Evolutionary conservation across 1,140 invertebrate species (phyloP), one percentile per base, ranked within the genome.

Genomic region (Brachionus rubens): DNA sequence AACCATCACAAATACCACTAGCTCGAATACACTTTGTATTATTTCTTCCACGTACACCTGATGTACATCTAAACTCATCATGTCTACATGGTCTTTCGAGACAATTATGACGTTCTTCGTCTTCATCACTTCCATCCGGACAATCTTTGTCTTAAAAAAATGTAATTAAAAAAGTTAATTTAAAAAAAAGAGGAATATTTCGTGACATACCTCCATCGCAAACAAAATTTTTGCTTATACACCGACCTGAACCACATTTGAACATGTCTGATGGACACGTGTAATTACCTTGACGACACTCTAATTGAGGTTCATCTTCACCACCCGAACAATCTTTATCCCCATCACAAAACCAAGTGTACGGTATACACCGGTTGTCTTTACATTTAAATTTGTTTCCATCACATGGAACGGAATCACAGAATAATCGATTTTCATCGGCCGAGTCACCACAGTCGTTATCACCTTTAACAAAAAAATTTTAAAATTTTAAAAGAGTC

Each of bases 281-380:
- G 3, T 12, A n/a, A 70, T 70, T 70, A 16, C 24, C 43, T 3
- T 30, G 46, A 1, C 65, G 24, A 48, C 65, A 70, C 1, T 79
- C 78, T 7, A 19, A 2, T 10, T 19, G 21, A 14, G 80, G 94
- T 84, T 98, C 95, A 83, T 98, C 95, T n/a, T 93, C 93, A 0
- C 93, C 93, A 82, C 96, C 94, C 0, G 95, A 91, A 83, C 94
- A 96, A 81, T 96, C 94, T 0, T 93, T 92, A 82, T 96, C 93
- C 0, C 93, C 93, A 82, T 97, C 94, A 83, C 94, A 98, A 0
- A 97, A 9, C 59, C 59, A 65, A 21, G 36, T 41, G 10, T 65
- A 65, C 3, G 33, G 33, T 12, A 75, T 54, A 21, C 47, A 54
- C 19, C n/a, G 12, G 14, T 33, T 43, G n/a, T 65, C 40, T 26